These are phyloP conservation scores for Hippocampus abdominalis DNA, from an alignment of 2,113 vertebrate species.

Conservation along the genomic window DNA sequence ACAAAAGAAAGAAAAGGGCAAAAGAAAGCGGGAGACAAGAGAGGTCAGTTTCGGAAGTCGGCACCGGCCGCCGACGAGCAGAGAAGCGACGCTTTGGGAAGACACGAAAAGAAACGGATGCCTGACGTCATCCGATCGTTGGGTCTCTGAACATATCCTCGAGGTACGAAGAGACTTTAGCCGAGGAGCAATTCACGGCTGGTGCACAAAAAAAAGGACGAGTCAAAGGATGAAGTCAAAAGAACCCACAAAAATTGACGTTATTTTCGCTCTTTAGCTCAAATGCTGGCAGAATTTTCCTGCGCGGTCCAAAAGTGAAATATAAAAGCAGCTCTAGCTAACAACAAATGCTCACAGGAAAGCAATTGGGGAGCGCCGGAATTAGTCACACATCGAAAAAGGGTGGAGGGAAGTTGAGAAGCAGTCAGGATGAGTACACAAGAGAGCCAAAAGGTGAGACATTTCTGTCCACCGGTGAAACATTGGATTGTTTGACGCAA, in stretches of 20 bases:
- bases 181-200: not conserved
- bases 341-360: no score
- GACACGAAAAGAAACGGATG: not conserved
- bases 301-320: not conserved
- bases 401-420: not conserved
- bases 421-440: not conserved
- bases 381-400: not conserved
- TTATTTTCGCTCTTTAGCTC: not conserved
- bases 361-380: not conserved
- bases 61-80: constrained; percentile 46
- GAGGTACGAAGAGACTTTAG: not conserved
- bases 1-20: constrained; percentile 51
- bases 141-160: not conserved
- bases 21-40: constrained; percentile 63
- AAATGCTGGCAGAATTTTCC: not conserved
- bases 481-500: not conserved
- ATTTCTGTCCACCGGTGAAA: not conserved
- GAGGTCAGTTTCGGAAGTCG: constrained; percentile 68
- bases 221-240: not conserved
- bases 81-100: constrained; percentile 23
- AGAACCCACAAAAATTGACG: no score
- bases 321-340: no score
- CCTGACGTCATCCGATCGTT: not conserved
- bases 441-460: not conserved
- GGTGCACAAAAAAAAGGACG: not conserved